Conservation (phyloP, 2,113 vertebrate genomes). For the Gopherus flavomarginatus region DNA sequence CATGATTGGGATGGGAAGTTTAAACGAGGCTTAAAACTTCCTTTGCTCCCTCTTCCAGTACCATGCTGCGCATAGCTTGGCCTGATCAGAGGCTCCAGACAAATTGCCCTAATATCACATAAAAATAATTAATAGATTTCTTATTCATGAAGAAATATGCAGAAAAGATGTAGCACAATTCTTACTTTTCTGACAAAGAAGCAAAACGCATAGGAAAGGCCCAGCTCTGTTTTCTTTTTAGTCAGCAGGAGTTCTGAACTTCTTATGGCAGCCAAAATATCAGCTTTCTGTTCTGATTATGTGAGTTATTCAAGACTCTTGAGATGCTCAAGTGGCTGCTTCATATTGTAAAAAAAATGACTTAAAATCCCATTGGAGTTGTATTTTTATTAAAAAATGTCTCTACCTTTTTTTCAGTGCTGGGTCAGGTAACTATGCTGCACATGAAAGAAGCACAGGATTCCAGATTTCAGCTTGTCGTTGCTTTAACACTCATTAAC, state of each 20-base stretch:
- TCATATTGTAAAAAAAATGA: slow-evolving; percentile 26
- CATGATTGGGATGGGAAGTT: background rate
- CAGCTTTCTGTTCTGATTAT: slow-evolving; percentile 39
- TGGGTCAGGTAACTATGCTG: too few species aligned
- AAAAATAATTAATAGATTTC: background rate
- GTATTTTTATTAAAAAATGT: background rate
- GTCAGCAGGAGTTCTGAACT: background rate
- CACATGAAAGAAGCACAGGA: too few species aligned
- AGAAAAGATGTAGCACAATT: background rate
- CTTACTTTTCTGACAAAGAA: slow-evolving; percentile 22
- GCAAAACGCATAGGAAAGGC: slow-evolving; percentile 10
- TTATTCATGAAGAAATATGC: background rate
- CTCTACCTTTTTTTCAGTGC: too few species aligned
- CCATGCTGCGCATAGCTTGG: background rate
- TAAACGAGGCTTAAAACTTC: background rate
- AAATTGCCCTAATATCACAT: background rate
- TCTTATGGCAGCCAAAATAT: slow-evolving; percentile 53
- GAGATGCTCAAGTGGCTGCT: slow-evolving; percentile 49
- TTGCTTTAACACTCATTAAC: background rate
- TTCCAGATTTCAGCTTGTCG: too few species aligned
- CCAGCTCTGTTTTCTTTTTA: slow-evolving; percentile 16
- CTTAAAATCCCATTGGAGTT: too few species aligned
- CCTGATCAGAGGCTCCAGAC: background rate
- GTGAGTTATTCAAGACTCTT: slow-evolving; percentile 22
- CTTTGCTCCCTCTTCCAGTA: background rate